A percentile compares a stretch with the other conserved stretches of the same genome.
Evolutionary conservation across 2,797 vertebrate species (phyloP).

Genomic region (Scolopax rusticola): DNA sequence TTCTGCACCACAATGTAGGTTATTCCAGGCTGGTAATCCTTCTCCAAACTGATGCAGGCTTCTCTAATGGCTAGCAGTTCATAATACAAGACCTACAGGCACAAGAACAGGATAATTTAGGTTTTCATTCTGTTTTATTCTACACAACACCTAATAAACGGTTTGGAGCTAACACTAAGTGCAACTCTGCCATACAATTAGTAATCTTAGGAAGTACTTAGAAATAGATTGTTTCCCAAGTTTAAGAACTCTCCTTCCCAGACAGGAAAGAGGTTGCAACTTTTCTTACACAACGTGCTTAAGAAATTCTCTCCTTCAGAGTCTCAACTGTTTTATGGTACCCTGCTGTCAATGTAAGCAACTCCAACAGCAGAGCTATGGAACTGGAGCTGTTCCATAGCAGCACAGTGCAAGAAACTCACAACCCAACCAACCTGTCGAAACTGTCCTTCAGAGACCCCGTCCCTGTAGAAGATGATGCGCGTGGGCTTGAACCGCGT

Average conservation of each 20-base stretch:
- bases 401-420: neutral
- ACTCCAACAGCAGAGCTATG: neutral
- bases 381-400: fast-evolving
- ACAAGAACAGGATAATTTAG: neutral
- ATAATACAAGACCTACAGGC: constrained; percentile 93
- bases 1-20: constrained; percentile 99
- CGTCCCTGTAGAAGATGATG: constrained; percentile 98
- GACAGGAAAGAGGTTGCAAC: neutral
- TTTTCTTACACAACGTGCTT: neutral
- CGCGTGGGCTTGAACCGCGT: constrained; percentile 98
- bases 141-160: neutral
- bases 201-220: neutral
- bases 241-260: neutral
- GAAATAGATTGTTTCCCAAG: neutral
- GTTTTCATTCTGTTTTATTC: neutral
- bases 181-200: neutral
- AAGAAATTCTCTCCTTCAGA: neutral
- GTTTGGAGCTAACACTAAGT: neutral
- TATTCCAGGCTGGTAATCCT: constrained; percentile 99
- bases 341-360: neutral
- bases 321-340: neutral
- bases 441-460: constrained; percentile 98
- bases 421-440: constrained; percentile 86
- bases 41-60: constrained; percentile 98
- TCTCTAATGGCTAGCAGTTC: constrained; percentile 97